Percentiles rank a stretch among this genome's conserved stretches.
These are phyloP conservation scores for Argentina silus DNA, from an alignment of 2,797 vertebrate species.

Conservation along the genomic window DNA sequence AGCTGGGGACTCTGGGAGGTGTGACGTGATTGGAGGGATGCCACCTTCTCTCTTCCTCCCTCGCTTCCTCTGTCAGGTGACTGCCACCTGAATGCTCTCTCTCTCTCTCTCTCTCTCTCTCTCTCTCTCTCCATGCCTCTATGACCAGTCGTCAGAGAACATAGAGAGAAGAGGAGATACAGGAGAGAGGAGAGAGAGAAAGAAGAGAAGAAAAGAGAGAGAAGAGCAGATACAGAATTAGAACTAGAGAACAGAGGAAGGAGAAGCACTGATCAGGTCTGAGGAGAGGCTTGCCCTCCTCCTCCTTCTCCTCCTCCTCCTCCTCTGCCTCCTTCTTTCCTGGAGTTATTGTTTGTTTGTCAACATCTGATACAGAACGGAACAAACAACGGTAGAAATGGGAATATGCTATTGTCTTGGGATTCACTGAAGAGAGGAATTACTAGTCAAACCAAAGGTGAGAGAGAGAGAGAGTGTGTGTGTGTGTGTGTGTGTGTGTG, in stretches of 20 bases:
- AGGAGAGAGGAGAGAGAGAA: not conserved
- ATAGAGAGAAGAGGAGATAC: not conserved
- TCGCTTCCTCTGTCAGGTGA: slow-evolving; percentile 13
- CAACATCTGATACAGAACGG: not conserved
- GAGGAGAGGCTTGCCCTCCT: too few species aligned
- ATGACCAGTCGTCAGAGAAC: not conserved
- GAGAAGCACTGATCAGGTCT: not conserved
- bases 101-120: slow-evolving; percentile 12
- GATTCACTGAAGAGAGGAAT: slow-evolving; percentile 2
- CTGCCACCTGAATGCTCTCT: slow-evolving; percentile 21
- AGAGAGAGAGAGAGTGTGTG: not conserved
- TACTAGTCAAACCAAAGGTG: slow-evolving; percentile 1
- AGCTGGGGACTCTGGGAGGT: slow-evolving; percentile 17
- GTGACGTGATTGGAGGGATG: slow-evolving; percentile 25
- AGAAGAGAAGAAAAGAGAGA: not conserved
- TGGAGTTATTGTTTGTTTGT: not conserved
- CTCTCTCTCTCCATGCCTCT: not conserved
- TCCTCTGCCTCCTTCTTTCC: not conserved
- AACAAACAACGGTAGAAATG: not conserved
- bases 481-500: not conserved
- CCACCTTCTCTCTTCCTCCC: slow-evolving; percentile 36
- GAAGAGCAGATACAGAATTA: not conserved
- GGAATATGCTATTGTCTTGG: not conserved
- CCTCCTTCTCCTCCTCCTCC: not conserved
- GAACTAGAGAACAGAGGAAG: not conserved